A percentile compares a stretch with the other conserved stretches of the same genome.
Evolutionary conservation across 2,888 invertebrate species (phyloP).

Genomic region (Hemaris fuciformis): DNA sequence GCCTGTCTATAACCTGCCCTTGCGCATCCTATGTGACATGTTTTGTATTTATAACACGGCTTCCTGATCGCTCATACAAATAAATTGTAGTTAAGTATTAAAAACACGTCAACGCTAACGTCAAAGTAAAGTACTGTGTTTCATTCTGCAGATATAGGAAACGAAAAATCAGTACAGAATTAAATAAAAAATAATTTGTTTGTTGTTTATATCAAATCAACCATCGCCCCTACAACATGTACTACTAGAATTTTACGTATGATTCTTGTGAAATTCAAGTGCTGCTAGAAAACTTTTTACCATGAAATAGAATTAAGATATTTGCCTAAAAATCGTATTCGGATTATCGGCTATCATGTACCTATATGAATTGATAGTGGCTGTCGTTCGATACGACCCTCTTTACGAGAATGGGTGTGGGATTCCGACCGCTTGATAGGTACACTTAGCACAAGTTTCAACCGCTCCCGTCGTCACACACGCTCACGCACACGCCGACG

Average conservation of each 20-base stretch:
- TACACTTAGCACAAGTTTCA: slow-evolving; percentile 18
- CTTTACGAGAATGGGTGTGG: slow-evolving; percentile 26
- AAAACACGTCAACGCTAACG: neutral
- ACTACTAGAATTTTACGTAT: too few species aligned
- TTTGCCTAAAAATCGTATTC: neutral
- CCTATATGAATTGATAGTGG: slow-evolving; percentile 23
- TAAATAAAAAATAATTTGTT: neutral
- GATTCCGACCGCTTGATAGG: slow-evolving; percentile 18
- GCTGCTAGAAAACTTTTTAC: too few species aligned
- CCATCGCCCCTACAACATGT: too few species aligned
- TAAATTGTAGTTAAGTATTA: neutral
- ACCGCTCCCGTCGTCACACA: neutral
- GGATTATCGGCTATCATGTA: slow-evolving; percentile 16
- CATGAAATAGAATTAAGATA: neutral
- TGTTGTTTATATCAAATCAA: too few species aligned
- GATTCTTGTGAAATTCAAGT: too few species aligned
- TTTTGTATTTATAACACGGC: neutral
- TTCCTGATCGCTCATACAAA: neutral
- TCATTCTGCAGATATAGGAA: neutral
- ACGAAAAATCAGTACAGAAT: neutral
- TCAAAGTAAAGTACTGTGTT: neutral
- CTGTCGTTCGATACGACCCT: slow-evolving; percentile 23
- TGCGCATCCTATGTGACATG: neutral
- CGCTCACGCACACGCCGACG: neutral
- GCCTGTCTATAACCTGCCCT: neutral